Base-by-base conservation (phyloP, 2,113 vertebrate species). In the Bucco capensis region DNA sequence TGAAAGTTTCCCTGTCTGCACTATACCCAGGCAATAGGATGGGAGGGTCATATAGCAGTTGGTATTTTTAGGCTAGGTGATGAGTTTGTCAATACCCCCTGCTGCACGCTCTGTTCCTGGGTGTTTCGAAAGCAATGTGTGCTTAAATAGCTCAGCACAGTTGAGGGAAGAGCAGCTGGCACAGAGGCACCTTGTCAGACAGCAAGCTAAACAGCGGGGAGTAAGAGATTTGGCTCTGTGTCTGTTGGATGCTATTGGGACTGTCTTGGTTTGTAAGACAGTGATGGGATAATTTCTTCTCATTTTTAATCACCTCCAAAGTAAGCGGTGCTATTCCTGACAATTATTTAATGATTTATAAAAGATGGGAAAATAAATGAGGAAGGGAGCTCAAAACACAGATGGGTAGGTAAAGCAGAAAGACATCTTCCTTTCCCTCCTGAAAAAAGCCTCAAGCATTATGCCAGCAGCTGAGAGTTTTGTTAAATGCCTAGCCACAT, bases 1-100 rank as follows among this genome's bases (percentile, higher is more conserved):
- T 81, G 88, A 80, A 91, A 86, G 86, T 88, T 92, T 82, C 25
- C 49, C 28, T 71, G 51, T n/a, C 35, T 56, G 53, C 56, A 5
- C 30, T 25, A 22, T 49, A 56, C 33, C 31, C 14, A 1, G 42
- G 50, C 74, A 62, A 16, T 1, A 2, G 72, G 60, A 42, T 51
- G 7, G 25, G 18, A 80, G 31, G 65, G 60, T 86, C 79, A 86
- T 24, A 7, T 23, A 80, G 30, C 38, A 27, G 19, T 12, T 56
- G 60, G 17, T 91, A 64, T 74, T 91, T 93, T 92, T 74, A 71
- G 76, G 75, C 35, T 51, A 33, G 8, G 51, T 8, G 18, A 76
- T 1, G 9, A 70, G 65, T 80, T 79, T 83, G 49, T 94, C 86
- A 60, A 83, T 93, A 81, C 19, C 33, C 37, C 4, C 0, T 58